Base-by-base conservation (phyloP, 2,888 invertebrate genomes). In the Adelphocoris suturalis region DNA sequence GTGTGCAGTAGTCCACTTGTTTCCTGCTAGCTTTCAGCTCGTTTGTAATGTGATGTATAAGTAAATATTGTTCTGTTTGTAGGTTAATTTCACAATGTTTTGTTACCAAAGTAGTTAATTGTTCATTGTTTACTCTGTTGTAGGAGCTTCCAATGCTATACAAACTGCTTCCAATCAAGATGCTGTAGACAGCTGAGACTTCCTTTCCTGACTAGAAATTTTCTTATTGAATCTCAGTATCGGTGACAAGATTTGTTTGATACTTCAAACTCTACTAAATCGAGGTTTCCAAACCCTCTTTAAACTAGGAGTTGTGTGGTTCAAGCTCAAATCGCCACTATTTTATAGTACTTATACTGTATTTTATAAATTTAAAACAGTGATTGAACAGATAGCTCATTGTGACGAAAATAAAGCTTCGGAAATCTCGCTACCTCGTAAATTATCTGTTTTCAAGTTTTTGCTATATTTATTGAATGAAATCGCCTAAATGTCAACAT, bases 191-290 rank as follows among this genome's bases (percentile, higher is more conserved):
- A 68, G 68, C 68, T 68, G 68, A 68, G 68, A 0, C 68, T 5
- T 23, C 13, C 19, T 23, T 5, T 3, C 68, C 23, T 19, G 16
- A 19, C 16, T n/a, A 61, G 16, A 19, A 61, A 3, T 68, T 23
- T 68, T 23, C 68, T 27, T 68, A 68, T 23, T 68, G 68, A 68
- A 68, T 68, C 68, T 68, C 68, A 68, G 23, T 68, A 68, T 57
- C 57, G 16, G 57, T 57, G 57, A 57, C 57, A 57, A 7, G 19
- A 57, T 57, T 57, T 57, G 0, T 16, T 57, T 57, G 16, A n/a
- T n/a, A 57, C 52, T 37, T 37, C 5, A 1, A 52, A 7, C 57
- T 57, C 57, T 57, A n/a, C n/a, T n/a, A 57, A n/a, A 5, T 57
- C 57, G 19, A 57, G 19, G 37, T 37, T 37, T 37, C 37, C 37